Base-by-base conservation (phyloP, 1,140 invertebrate species). In the Arctopsyche grandis region DNA sequence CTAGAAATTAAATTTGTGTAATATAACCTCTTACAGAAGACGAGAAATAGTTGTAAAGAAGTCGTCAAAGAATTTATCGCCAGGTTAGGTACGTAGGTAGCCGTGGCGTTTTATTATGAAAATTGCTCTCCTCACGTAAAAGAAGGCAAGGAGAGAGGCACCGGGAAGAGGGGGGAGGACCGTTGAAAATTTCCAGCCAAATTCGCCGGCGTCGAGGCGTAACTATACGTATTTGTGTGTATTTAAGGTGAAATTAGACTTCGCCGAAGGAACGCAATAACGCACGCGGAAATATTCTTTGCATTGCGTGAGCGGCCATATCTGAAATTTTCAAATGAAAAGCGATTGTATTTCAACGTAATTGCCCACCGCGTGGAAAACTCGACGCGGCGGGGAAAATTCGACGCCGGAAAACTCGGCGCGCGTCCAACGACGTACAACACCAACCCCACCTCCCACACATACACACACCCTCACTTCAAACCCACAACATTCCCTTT, bases 321-420 rank as follows among this genome's bases (percentile, higher is more conserved):
- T 69, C 66, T 66, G 73, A 75, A 79, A 60, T 79, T 79, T 75
- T 76, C 38, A 75, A 79, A 79, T 75, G 60, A 79, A 79, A 79
- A 75, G 60, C 60, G 71, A 79, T 79, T 69, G 78, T 79, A 76
- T 79, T 79, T 76, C 78, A 76, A 14, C 78, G 78, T 79, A 79
- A 79, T 79, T 79, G 69, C 78, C 77, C 26, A 24, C 22, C 14
- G 52, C 9, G 24, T 63, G 60, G 69, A 43, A 48, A 73, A 21
- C 19, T 60, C 16, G 16, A 12, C 63, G 63, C 24, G 63, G 48
- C 24, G 3, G 4, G 63, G 63, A 66, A 66, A 66, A 66, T 66
- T 66, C 63, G 58, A 60, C 58, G 63, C 12, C 10, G 48, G 48
- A 52, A 52, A 52, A 52, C 48, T 52, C 48, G 48, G 16, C 48